Conservation (phyloP, 2,113 vertebrate genomes). For the Sinosuthora webbiana region DNA sequence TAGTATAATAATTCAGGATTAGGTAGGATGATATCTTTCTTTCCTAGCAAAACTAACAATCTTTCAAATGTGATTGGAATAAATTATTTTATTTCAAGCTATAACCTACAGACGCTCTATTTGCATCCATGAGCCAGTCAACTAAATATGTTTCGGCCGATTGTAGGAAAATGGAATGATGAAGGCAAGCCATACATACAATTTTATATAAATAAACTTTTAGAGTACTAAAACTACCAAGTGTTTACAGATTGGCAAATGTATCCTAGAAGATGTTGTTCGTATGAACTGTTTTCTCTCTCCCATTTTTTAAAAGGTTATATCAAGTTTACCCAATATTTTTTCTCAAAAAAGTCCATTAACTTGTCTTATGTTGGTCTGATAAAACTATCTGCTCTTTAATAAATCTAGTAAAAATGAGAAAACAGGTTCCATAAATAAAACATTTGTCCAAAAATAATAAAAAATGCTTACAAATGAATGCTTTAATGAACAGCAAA, state of each 20-base stretch:
- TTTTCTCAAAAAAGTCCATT: not conserved
- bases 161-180: conserved; percentile 32
- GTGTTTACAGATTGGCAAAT: not conserved
- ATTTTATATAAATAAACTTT: conserved; percentile 46
- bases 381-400: not conserved
- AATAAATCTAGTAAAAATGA: not conserved
- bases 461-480: not conserved
- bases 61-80: conserved; percentile 60
- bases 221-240: not conserved
- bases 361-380: not conserved
- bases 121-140: conserved; percentile 17
- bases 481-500: not conserved
- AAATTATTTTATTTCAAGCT: conserved; percentile 53
- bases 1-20: conserved; percentile 61
- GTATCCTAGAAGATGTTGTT: not conserved
- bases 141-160: conserved; percentile 32
- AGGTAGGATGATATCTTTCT: conserved; percentile 54
- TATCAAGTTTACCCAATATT: not conserved
- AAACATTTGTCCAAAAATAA: not conserved
- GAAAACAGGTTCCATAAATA: not conserved
- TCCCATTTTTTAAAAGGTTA: not conserved
- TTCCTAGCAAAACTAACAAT: conserved; percentile 54
- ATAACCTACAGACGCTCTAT: not conserved
- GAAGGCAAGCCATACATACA: not conserved
- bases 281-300: not conserved